phyloP scores from a whole-genome alignment of 2,113 vertebrate genomes.

The Monarcha castaneiventris region DNA sequence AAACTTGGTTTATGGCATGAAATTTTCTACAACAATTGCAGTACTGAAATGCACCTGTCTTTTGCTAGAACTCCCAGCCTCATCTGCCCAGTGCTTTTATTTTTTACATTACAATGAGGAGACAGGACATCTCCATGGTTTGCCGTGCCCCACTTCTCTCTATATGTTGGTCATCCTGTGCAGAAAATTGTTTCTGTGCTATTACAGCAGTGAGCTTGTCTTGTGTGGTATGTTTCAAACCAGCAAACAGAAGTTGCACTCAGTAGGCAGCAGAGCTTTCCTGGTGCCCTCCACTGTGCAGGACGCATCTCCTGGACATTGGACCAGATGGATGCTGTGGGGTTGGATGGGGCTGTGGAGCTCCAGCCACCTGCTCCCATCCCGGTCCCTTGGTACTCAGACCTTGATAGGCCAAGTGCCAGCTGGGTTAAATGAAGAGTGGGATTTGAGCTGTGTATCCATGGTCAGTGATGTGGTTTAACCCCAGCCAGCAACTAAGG shows the following conservation, averaged over 20 bases:
- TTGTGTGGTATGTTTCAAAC: not conserved
- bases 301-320: not conserved
- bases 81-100: not conserved
- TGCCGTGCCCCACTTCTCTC: not conserved
- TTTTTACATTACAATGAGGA: not conserved
- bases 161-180: accelerated
- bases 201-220: accelerated
- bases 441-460: not conserved
- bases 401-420: not conserved
- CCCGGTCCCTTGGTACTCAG: accelerated
- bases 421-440: not conserved
- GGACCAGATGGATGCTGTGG: accelerated
- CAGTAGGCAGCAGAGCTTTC: not conserved
- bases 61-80: not conserved
- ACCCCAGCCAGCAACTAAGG: not conserved
- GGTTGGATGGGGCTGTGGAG: accelerated
- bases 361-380: not conserved
- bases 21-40: not conserved
- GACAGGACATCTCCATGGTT: not conserved
- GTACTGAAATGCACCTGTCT: not conserved
- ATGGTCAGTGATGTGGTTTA: not conserved
- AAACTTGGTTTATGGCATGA: not conserved
- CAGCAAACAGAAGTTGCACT: accelerated
- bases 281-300: accelerated
- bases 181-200: not conserved